Base-by-base conservation (phyloP, 2,113 vertebrate genomes). In the Willisornis vidua region DNA sequence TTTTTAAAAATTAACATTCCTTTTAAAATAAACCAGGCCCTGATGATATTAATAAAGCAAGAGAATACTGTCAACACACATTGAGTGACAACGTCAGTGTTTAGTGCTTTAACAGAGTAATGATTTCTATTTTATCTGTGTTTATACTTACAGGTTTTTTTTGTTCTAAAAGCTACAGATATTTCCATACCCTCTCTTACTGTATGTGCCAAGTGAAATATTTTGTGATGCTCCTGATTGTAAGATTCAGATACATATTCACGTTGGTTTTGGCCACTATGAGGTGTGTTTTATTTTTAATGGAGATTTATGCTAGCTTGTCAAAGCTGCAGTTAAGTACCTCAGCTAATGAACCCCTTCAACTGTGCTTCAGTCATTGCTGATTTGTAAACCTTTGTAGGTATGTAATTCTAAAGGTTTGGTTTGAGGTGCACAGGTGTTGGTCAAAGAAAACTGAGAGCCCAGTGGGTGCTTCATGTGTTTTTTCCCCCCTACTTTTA, bases 61-160 rank as follows among this genome's bases (percentile, higher is more conserved):
- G 97, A 97, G 87, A 98, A 98, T 98, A 98, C 97, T 98, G 97
- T 97, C 96, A 97, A 97, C 95, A 97, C 97, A 98, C 98, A 98
- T 97, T 97, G 97, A 98, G 97, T 97, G 97, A 97, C 97, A 61
- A 98, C 92, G 55, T 96, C 97, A 66, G 95, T 95, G 97, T 97
- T 97, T 97, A 98, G 98, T 98, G 98, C 97, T 97, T 97, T 97
- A 96, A 98, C 96, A 95, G 98, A 98, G 97, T 95, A 96, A 97
- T 95, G 97, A 97, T 91, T 96, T 96, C 98, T 97, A 96, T 96
- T 96, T 97, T 96, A 98, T 94, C 70, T 97, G 97, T 96, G 98
- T 97, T 93, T 97, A 96, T 96, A 97, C 93, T 96, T 97, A 98
- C 96, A 94, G 88, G 74, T 2, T 77, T 84, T 84, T 94, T 94